phyloP scores from a whole-genome alignment of 2,113 vertebrate species.

The Bufo gargarizans region DNA sequence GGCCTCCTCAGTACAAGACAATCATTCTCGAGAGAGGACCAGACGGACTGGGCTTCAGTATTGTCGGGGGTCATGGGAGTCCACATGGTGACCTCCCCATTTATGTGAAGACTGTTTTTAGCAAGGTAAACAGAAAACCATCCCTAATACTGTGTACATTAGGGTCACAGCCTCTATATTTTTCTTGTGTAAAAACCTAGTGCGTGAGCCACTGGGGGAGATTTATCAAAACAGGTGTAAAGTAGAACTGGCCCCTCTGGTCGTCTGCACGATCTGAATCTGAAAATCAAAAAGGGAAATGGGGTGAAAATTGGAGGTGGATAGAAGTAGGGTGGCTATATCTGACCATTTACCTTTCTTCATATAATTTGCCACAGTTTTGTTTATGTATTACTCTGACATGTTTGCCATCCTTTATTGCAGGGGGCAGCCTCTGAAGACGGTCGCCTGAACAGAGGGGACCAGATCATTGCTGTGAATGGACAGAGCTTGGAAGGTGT shows the following conservation, averaged over 20 bases:
- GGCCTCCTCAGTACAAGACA: conserved; percentile 92
- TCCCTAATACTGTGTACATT: background rate
- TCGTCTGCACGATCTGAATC: background rate
- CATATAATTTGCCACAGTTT: background rate
- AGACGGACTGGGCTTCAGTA: conserved; percentile 96
- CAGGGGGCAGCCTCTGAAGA: conserved; percentile 96
- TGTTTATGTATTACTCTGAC: no score
- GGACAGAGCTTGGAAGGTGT: conserved; percentile 92
- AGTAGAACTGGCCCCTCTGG: no score
- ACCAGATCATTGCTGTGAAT: conserved; percentile 96
- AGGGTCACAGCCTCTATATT: background rate
- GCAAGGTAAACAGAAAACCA: conserved; percentile 77
- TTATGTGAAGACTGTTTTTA: conserved; percentile 96
- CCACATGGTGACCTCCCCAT: conserved; percentile 96
- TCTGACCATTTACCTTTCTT: background rate
- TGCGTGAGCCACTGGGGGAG: background rate
- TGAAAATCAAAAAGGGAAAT: background rate
- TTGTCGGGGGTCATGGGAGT: conserved; percentile 93
- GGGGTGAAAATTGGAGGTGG: background rate
- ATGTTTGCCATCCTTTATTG: conserved; percentile 52
- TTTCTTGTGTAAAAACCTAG: background rate
- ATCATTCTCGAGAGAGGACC: conserved; percentile 90
- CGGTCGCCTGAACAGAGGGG: conserved; percentile 90
- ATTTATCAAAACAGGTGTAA: no score
- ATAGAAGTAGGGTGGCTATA: background rate